These are phyloP conservation scores for Spodoptera littoralis DNA, from an alignment of 2,888 invertebrate genomes.

Conservation along the genomic window DNA sequence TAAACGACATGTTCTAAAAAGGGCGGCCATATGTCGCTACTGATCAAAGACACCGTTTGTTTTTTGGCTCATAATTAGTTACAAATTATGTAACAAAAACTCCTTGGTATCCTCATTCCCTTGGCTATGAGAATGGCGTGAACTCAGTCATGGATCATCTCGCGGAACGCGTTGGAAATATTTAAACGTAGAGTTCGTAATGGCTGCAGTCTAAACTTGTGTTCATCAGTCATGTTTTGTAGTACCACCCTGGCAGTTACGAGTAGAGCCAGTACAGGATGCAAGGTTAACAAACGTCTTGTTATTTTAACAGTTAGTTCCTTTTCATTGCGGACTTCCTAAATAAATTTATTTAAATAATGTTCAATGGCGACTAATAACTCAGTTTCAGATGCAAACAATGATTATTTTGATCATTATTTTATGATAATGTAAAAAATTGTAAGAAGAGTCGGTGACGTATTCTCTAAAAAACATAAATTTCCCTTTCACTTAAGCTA, in stretches of 20 bases:
- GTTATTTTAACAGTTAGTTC: no score
- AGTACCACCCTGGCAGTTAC: slow-evolving; percentile 2
- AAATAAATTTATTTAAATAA: no score
- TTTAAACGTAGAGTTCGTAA: slow-evolving; percentile 58
- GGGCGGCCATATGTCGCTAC: slow-evolving; percentile 55
- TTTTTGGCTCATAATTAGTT: slow-evolving; percentile 78
- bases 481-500: no score
- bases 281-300: no score
- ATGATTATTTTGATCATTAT: no score
- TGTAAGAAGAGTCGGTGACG: no score
- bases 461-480: no score
- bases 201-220: slow-evolving; percentile 39
- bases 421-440: no score
- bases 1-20: slow-evolving; percentile 57
- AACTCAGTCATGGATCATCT: slow-evolving; percentile 59
- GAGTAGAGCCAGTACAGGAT: not conserved
- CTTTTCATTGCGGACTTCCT: no score
- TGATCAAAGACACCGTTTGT: slow-evolving; percentile 65
- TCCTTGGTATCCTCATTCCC: slow-evolving; percentile 28
- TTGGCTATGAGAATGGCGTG: slow-evolving; percentile 59
- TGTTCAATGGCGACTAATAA: no score
- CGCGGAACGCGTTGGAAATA: slow-evolving; percentile 59
- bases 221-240: slow-evolving; percentile 29
- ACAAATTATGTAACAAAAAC: slow-evolving; percentile 80
- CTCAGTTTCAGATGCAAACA: no score